Conservation (phyloP, 2,797 vertebrate genomes). For the Picus viridis region DNA sequence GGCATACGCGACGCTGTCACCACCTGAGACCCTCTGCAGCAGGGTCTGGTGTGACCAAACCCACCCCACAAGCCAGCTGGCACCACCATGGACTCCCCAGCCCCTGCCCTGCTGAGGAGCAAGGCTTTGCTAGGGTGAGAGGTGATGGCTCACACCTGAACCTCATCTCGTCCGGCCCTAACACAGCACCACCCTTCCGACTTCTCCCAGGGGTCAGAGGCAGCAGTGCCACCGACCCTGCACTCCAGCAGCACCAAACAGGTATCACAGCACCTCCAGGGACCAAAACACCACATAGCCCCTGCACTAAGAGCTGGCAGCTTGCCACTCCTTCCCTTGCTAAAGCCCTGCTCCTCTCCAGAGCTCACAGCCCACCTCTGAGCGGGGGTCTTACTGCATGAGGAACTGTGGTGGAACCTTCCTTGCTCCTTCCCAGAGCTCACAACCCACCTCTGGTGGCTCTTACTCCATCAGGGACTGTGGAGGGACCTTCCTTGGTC, state of each 20-base stretch:
- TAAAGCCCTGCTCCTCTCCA: not conserved
- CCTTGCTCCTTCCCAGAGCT: too few species aligned
- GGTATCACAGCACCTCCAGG: not conserved
- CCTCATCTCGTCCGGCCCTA: not conserved
- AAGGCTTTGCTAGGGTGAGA: not conserved
- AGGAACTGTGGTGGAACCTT: too few species aligned
- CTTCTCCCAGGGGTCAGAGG: not conserved
- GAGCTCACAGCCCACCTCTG: too few species aligned
- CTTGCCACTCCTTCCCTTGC: not conserved
- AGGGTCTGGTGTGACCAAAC: not conserved
- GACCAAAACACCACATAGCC: rapidly evolving
- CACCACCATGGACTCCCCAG: rapidly evolving
- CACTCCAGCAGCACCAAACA: not conserved
- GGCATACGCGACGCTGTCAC: not conserved
- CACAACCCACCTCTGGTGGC: too few species aligned
- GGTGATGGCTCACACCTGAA: not conserved
- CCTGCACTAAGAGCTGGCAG: not conserved
- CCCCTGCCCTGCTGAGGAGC: not conserved
- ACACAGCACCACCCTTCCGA: rapidly evolving
- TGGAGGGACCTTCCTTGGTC: too few species aligned
- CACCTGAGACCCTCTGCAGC: rapidly evolving
- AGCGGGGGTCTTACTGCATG: too few species aligned
- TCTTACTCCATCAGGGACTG: too few species aligned
- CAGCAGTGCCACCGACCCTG: not conserved
- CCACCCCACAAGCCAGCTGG: too few species aligned